These are phyloP conservation scores for Gorilla gorilla DNA, from an alignment of 2,113 vertebrate genomes.

Conservation along the genomic window DNA sequence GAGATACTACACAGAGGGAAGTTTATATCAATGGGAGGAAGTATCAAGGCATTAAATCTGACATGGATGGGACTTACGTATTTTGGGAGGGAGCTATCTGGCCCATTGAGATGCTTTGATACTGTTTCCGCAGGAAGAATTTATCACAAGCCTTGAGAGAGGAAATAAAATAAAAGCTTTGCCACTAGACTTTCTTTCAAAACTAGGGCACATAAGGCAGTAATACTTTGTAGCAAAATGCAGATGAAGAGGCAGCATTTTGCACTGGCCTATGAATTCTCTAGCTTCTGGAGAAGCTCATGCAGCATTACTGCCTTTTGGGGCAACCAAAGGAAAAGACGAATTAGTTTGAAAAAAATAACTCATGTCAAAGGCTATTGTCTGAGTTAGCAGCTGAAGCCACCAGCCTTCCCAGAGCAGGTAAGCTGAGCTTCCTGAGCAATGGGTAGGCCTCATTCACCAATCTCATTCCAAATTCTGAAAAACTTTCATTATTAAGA, in stretches of 20 bases:
- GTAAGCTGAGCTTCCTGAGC: fast-evolving
- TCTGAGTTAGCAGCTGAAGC: background rate
- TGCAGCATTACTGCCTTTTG: background rate
- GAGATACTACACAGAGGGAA: background rate
- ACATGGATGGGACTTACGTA: background rate
- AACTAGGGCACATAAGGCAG: background rate
- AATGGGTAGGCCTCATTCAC: background rate
- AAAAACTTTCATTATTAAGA: background rate
- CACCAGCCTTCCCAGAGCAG: background rate
- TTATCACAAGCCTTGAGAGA: background rate
- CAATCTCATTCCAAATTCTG: background rate
- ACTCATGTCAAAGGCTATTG: conserved; percentile 25
- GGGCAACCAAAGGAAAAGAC: background rate
- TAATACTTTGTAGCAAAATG: background rate
- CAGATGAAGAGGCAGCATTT: background rate
- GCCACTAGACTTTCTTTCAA: background rate
- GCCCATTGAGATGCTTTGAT: background rate
- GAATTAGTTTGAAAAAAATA: conserved; percentile 75
- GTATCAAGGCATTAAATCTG: background rate
- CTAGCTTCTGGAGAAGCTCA: background rate
- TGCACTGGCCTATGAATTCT: no score
- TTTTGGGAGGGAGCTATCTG: background rate
- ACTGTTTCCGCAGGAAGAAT: background rate
- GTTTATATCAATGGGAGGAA: background rate
- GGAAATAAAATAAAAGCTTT: background rate